Conservation (phyloP, 2,113 vertebrate species). For the Oryzias melastigma region DNA sequence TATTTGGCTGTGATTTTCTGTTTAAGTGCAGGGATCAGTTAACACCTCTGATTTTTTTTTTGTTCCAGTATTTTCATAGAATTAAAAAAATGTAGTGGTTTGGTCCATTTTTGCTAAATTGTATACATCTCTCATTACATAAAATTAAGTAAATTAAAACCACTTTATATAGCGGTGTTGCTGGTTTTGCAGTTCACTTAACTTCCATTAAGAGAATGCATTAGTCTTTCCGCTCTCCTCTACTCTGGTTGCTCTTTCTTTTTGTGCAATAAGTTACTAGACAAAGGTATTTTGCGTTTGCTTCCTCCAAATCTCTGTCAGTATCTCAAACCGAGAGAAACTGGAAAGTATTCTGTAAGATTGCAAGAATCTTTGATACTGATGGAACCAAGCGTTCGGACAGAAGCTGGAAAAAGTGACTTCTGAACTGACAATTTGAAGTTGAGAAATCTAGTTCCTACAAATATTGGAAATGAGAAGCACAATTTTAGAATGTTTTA, state of each 20-base stretch:
- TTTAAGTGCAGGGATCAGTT: constrained; percentile 19
- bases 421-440: too few relatives aligned
- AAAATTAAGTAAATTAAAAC: constrained; percentile 33
- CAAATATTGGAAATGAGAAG: too few relatives aligned
- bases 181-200: constrained; percentile 2
- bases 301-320: too few relatives aligned
- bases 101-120: background rate
- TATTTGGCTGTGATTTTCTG: constrained; percentile 22
- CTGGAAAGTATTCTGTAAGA: too few relatives aligned
- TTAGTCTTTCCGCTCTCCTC: constrained; percentile 14
- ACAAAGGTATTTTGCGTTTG: too few relatives aligned
- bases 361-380: too few relatives aligned
- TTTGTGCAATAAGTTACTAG: constrained; percentile 19
- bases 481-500: too few relatives aligned
- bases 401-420: too few relatives aligned
- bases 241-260: constrained; percentile 32
- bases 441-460: too few relatives aligned
- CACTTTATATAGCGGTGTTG: background rate
- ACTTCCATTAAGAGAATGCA: constrained; percentile 16
- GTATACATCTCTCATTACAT: constrained; percentile 24
- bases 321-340: too few relatives aligned
- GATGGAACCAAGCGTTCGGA: too few relatives aligned
- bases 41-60: constrained; percentile 5
- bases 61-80: background rate
- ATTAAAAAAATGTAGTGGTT: background rate